Percentiles rank a stretch among this genome's conserved stretches.
Evolutionary conservation across 2,888 invertebrate species (phyloP).

Genomic region (Oligia strigilis): DNA sequence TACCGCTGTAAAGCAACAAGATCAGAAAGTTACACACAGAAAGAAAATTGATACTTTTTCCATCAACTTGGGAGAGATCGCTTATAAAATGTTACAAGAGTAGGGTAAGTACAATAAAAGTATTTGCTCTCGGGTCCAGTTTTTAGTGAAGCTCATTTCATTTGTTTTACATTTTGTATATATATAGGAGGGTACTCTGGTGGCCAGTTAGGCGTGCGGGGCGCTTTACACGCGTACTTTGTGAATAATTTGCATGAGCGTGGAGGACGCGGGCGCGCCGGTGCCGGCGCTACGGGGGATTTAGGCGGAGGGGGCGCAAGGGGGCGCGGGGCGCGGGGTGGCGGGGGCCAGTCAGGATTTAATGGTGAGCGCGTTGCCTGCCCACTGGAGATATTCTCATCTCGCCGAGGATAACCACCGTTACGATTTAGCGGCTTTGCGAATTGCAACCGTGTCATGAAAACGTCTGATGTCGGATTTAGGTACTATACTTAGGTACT

Average conservation of each 20-base stretch:
- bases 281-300: constrained; percentile 61
- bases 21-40: constrained; percentile 50
- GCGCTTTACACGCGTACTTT: constrained; percentile 80
- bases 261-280: constrained; percentile 60
- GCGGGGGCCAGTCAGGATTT: constrained; percentile 72
- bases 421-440: constrained; percentile 77
- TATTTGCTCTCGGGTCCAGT: constrained; percentile 56
- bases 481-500: constrained; percentile 24
- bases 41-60: constrained; percentile 51
- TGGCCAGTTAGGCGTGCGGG: constrained; percentile 78
- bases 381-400: constrained; percentile 80
- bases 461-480: constrained; percentile 67
- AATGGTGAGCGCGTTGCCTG: constrained; percentile 76
- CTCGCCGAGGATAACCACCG: constrained; percentile 76
- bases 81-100: constrained; percentile 37
- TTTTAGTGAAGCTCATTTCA: constrained; percentile 67
- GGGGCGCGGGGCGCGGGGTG: constrained; percentile 48
- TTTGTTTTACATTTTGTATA: constrained; percentile 72
- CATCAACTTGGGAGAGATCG: constrained; percentile 34
- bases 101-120: constrained; percentile 54
- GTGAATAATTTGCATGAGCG: constrained; percentile 84
- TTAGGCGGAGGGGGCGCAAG: constrained; percentile 61
- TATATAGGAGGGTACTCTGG: constrained; percentile 74
- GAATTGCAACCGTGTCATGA: constrained; percentile 73
- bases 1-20: constrained; percentile 50